These are phyloP conservation scores for fruit fly (Drosophila melanogaster) DNA, from an alignment of 1,140 invertebrate genomes.

Conservation along the genomic window Release_6_plus_ISO1_MT NT_037436.4:792501-793000, in stretches of 20 bases:
- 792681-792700: constrained; percentile 30
- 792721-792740: constrained; percentile 10
- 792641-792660: constrained; percentile 30
- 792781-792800: constrained; percentile 63
- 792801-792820: constrained; percentile 53
- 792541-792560: constrained; percentile 25
- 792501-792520: constrained; percentile 36
- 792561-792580: constrained; percentile 37
- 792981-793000: constrained; percentile 1
- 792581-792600: constrained; percentile 28
- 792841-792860: constrained; percentile 70
- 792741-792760: constrained; percentile 14
- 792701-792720: constrained; percentile 24
- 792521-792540: constrained; percentile 32
- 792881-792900: not conserved
- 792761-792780: constrained; percentile 16
- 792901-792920: constrained; percentile 76
- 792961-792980: constrained; percentile 5
- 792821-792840: constrained; percentile 58
- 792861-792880: constrained; percentile 20
- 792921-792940: constrained; percentile 56
- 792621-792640: constrained; percentile 21
- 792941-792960: constrained; percentile 51
- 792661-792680: constrained; percentile 23
- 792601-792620: constrained; percentile 37